These are phyloP conservation scores for Thripadectes ignobilis DNA, from an alignment of 2,797 vertebrate genomes.

Conservation along the genomic window DNA sequence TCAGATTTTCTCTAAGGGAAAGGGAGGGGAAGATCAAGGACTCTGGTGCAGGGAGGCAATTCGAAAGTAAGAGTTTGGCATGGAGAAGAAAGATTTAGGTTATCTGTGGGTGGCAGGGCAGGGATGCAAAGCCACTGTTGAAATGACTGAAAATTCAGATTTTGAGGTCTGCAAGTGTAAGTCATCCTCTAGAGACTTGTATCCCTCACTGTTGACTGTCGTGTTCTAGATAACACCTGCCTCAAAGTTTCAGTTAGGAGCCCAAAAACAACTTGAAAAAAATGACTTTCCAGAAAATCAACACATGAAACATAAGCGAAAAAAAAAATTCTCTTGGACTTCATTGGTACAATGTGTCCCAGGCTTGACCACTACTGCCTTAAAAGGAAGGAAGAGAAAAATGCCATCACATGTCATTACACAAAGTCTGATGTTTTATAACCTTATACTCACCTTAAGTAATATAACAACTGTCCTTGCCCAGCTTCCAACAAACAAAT, in stretches of 20 bases:
- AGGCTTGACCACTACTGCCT: not conserved
- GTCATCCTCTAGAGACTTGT: not conserved
- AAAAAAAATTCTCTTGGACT: not conserved
- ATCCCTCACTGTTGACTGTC: not conserved
- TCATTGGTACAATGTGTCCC: not conserved
- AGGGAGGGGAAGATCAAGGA: constrained; percentile 10
- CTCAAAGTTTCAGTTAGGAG: not conserved
- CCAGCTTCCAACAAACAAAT: not conserved
- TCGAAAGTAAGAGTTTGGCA: not conserved
- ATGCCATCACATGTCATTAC: not conserved
- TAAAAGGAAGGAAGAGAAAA: not conserved
- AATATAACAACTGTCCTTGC: not conserved
- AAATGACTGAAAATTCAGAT: not conserved
- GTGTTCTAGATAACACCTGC: not conserved
- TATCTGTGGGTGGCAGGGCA: not conserved
- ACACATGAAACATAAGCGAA: not conserved
- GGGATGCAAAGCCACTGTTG: not conserved
- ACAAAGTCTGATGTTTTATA: not conserved
- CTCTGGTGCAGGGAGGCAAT: not conserved
- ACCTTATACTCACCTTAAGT: not conserved
- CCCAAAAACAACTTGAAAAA: not conserved
- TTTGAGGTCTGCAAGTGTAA: not conserved
- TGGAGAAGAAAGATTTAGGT: not conserved
- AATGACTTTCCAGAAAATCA: not conserved
- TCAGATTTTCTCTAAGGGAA: constrained; percentile 11